Percentiles rank a stretch among this genome's conserved stretches.
phyloP scores from a whole-genome alignment of 2,888 invertebrate genomes.

The Chloromyia formosa region DNA sequence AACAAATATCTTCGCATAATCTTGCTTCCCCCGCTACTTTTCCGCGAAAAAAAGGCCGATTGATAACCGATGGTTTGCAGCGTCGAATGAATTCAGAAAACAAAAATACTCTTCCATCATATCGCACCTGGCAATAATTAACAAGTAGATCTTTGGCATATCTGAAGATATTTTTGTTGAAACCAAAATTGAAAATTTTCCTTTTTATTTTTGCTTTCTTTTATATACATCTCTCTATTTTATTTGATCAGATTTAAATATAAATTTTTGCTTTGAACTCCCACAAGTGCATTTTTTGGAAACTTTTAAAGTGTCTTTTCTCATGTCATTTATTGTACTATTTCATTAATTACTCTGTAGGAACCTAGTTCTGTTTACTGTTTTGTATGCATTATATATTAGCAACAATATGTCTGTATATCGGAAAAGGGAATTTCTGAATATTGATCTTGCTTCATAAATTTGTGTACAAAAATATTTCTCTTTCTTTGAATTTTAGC shows the following conservation, averaged over 20 bases:
- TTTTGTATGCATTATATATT: no score
- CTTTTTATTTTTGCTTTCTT: neutral
- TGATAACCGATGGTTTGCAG: neutral
- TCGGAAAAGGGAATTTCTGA: neutral
- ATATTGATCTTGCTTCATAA: neutral
- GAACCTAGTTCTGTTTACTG: neutral
- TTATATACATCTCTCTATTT: no score
- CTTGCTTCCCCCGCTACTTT: no score
- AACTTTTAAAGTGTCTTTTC: neutral
- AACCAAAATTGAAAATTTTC: neutral
- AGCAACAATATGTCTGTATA: no score
- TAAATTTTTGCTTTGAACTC: constrained; percentile 32
- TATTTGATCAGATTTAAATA: no score
- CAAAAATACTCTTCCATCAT: neutral
- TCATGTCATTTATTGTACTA: neutral
- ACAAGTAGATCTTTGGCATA: neutral
- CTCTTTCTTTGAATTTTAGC: neutral
- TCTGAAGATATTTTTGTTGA: neutral
- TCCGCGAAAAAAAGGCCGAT: no score
- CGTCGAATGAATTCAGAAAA: neutral
- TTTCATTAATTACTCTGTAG: neutral
- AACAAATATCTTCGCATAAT: no score
- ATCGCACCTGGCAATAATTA: neutral
- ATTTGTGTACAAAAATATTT: constrained; percentile 18
- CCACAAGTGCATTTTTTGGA: constrained; percentile 36